phyloP scores from a whole-genome alignment of 2,888 invertebrate species.

The Heterodera filipjevi region DNA sequence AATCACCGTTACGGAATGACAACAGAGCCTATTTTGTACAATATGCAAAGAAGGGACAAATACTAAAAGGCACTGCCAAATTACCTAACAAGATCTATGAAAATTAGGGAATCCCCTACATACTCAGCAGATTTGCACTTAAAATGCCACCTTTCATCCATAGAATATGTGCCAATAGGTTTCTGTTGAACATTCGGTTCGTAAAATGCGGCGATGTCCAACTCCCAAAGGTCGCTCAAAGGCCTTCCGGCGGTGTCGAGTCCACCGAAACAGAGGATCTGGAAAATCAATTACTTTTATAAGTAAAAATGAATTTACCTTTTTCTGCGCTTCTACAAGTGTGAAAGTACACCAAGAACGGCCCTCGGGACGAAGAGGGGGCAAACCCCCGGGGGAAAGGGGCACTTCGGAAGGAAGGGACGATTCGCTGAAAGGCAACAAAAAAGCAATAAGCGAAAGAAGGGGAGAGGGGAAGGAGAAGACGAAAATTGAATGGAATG shows the following conservation, averaged over 20 bases:
- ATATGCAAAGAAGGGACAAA: no score
- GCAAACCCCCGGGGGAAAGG: constrained; percentile 12
- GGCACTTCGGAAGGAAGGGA: constrained; percentile 4
- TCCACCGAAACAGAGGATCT: constrained; percentile 23
- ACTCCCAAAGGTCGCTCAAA: constrained; percentile 28
- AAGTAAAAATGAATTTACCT: neutral
- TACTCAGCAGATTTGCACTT: no score
- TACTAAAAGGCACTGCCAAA: no score
- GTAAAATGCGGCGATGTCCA: constrained; percentile 22
- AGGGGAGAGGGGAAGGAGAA: no score
- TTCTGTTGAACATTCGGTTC: neutral
- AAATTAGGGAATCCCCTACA: no score
- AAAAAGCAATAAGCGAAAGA: neutral
- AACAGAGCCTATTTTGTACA: no score
- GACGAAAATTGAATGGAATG: no score
- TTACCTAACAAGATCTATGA: no score
- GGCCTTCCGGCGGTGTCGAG: constrained; percentile 17
- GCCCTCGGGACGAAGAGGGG: constrained; percentile 7
- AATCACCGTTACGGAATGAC: no score
- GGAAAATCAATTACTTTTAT: neutral
- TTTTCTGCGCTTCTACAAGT: constrained; percentile 17
- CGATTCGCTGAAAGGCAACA: constrained; percentile 3
- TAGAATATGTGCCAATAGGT: neutral
- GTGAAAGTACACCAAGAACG: constrained; percentile 27
- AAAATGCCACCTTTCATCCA: neutral